Base-by-base conservation (phyloP, 2,888 invertebrate species). In the Sinelater perroti region DNA sequence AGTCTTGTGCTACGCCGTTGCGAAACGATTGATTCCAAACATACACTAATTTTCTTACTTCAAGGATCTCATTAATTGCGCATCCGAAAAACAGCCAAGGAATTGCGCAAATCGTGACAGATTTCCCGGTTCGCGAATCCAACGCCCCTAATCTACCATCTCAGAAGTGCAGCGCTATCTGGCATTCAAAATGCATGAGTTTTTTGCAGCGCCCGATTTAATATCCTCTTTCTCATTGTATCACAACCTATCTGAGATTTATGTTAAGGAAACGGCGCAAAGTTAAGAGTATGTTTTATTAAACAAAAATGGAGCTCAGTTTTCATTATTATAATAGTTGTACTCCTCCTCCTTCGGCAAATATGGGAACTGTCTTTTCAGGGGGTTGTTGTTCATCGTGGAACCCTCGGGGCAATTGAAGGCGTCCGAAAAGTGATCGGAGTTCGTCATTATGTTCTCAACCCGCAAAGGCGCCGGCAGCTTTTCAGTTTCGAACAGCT, bases 321-420 rank as follows among this genome's bases (percentile, higher is more conserved):
- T 26, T 26, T 4, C 10, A 30, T 10, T 1, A 10, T 11, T 30
- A 11, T 2, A 10, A 30, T 10, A 30, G 1, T 30, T 30, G 13
- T 13, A n/a, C n/a, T n/a, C n/a, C 14, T 28, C 28, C 18, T 35
- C 24, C 20, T 50, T 21, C 5, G 4, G 5, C 30, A 61, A 26
- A 54, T 66, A 61, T 3, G 70, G 70, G 57, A 71, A 70, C 31
- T 68, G 68, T 4, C 49, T 4, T 52, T 65, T 63, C 3, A 56
- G 49, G 6, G 42, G 42, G 24, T 56, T 47, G 10, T 51, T 44
- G 30, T 65, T 65, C 68, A 70, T 68, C 13, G 49, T 54, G 1
- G 70, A 64, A n/a, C 70, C 70, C 17, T 54, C 51, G 1, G 57
- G 50, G 51, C 73, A 73, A 1, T 58, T 3, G 42, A 71, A 72